These are phyloP conservation scores for Fragum whitleyi DNA, from an alignment of 2,888 invertebrate genomes.

Conservation along the genomic window DNA sequence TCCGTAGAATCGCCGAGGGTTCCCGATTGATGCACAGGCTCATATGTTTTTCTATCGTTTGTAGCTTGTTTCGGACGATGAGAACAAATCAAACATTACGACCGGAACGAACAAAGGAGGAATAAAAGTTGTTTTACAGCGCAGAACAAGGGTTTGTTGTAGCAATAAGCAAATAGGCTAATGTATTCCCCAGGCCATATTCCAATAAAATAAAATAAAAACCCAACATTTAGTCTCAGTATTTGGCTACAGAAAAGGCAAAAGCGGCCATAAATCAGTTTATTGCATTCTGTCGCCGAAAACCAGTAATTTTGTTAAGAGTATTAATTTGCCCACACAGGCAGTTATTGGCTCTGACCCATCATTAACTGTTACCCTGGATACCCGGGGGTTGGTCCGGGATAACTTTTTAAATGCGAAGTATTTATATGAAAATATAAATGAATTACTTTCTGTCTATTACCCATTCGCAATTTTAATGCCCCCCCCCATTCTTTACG, in stretches of 20 bases:
- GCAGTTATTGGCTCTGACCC: constrained; percentile 20
- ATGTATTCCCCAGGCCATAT: constrained; percentile 37
- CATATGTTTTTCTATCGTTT: background rate
- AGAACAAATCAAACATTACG: background rate
- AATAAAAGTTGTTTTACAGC: background rate
- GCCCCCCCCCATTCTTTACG: no score
- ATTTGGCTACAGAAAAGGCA: constrained; percentile 18
- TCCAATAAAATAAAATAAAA: constrained; percentile 36
- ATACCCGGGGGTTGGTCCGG: background rate
- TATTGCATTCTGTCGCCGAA: constrained; percentile 44
- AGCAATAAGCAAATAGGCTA: constrained; percentile 14
- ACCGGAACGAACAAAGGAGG: background rate
- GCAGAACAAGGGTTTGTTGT: background rate
- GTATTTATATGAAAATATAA: no score
- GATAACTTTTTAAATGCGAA: no score
- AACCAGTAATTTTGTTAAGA: constrained; percentile 39
- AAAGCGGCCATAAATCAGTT: constrained; percentile 40
- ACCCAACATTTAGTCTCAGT: constrained; percentile 3
- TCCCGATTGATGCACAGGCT: no score
- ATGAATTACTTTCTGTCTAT: no score
- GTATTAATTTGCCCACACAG: constrained; percentile 47
- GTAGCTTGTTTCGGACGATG: background rate
- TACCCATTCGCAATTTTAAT: no score
- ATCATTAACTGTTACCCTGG: constrained; percentile 17
- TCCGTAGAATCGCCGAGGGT: no score